Conservation (phyloP, 2,113 vertebrate genomes). For the Apteryx owenii region DNA sequence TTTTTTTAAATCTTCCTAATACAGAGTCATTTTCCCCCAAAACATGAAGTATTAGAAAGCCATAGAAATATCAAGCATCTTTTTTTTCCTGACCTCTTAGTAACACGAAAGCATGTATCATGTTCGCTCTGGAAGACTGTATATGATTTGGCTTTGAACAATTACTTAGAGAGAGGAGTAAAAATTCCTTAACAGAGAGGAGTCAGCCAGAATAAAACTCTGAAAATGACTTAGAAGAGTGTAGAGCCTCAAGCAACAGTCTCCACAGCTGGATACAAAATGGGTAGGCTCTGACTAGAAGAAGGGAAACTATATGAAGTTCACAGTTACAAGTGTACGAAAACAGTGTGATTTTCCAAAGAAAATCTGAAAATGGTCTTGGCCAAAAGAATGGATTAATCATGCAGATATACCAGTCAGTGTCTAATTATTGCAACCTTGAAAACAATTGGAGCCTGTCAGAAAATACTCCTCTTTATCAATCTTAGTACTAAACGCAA, state of each 20-base stretch:
- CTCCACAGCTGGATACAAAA: not conserved
- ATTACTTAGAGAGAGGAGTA: not conserved
- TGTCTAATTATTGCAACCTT: not conserved
- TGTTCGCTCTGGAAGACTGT: not conserved
- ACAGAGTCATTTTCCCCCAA: not conserved
- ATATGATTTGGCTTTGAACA: not conserved
- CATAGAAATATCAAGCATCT: not conserved
- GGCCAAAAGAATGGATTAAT: not conserved
- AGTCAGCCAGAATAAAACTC: not conserved
- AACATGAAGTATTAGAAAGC: not conserved
- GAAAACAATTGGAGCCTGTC: not conserved
- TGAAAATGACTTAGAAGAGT: not conserved
- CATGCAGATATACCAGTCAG: accelerated
- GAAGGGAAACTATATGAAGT: not conserved
- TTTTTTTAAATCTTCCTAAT: not conserved
- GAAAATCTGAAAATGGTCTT: not conserved
- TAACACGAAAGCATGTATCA: not conserved
- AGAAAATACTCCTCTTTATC: not conserved
- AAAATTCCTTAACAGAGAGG: not conserved
- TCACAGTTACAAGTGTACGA: not conserved
- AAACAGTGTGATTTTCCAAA: not conserved
- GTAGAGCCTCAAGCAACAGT: not conserved
- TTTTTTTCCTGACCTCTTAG: not conserved
- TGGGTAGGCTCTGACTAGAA: not conserved
- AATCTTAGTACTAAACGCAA: not conserved